Evolutionary conservation across 1,140 invertebrate species (phyloP), one percentile per base, ranked within the genome.

Genomic region (Drosophila azteca): DNA sequence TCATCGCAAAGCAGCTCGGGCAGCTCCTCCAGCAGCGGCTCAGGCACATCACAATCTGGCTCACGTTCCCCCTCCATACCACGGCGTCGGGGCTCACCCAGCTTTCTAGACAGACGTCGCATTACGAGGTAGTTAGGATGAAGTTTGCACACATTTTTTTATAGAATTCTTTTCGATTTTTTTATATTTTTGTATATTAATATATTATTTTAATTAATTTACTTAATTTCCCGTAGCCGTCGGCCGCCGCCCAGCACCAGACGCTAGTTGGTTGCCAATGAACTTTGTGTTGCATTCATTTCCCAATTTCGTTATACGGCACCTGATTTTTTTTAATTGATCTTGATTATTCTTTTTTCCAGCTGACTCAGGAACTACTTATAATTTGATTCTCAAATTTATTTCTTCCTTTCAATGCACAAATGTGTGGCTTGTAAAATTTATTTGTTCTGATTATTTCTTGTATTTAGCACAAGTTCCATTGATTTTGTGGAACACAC

Each of bases 61-160:
- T 95, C 95, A 44, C 94, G 96, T 55, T 97, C 96, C 46, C 95
- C 95, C 8, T 98, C 97, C 24, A 98, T 98, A 92, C 96, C 97
- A 24, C 93, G 97, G 49, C 94, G 97, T 70, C 94, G 96, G 75
- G 97, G 97, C 29, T 98, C 97, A 46, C 97, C 97, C 1, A 97
- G 96, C 90, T 98, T 98, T 92, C 92, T 98, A 39, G 97, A 98
- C 89, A 94, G 96, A 83, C 93, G 97, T 53, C 94, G 97, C 68
- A 98, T 98, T 74, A 98, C 97, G 52, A 98, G 97, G 97, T 98
- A 94, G 93, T 98, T 74, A 98, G 97, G 53, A 98, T 97, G 97
- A 98, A 94, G 93, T 31, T 53, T 50, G 35, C 15, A 11, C 8
- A 1, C 9, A 20, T 22, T 5, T 64, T 50, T n/a, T 49, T 43